These are phyloP conservation scores for Narcine bancroftii DNA, from an alignment of 2,113 vertebrate genomes.

Conservation along the genomic window DNA sequence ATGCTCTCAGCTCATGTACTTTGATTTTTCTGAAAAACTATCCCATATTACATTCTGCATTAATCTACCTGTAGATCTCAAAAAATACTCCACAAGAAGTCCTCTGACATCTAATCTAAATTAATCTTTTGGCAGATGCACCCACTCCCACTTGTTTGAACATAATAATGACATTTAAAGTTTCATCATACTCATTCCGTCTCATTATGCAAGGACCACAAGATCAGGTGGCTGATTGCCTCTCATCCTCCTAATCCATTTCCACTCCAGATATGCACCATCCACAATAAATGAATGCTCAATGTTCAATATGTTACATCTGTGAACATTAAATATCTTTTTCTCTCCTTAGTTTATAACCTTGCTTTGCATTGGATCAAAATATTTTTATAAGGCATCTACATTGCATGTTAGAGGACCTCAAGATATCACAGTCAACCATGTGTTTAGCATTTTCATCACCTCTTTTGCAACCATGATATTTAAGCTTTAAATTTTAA, in stretches of 20 bases:
- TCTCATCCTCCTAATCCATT: background rate
- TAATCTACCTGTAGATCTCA: background rate
- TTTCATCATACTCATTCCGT: background rate
- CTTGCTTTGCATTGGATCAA: background rate
- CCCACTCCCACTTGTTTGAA: background rate
- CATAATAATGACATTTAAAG: background rate
- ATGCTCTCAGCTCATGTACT: too few species aligned
- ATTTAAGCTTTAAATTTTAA: too few species aligned
- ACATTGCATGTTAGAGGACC: background rate
- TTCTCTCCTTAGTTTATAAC: background rate
- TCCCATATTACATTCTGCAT: background rate
- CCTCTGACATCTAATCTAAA: background rate
- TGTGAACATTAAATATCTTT: background rate
- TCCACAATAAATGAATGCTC: background rate
- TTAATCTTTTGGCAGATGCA: background rate
- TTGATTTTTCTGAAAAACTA: too few species aligned
- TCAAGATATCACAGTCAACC: background rate
- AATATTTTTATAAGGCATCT: background rate
- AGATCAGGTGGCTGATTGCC: background rate
- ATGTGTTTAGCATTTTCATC: background rate
- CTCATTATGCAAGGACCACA: background rate
- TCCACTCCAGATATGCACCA: background rate
- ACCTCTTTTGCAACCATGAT: too few species aligned
- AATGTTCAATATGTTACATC: background rate
- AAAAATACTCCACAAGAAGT: background rate